Percentiles rank a stretch among this genome's conserved stretches.
These are phyloP conservation scores for Elaeidobius kamerunicus DNA, from an alignment of 2,888 invertebrate genomes.

Conservation along the genomic window DNA sequence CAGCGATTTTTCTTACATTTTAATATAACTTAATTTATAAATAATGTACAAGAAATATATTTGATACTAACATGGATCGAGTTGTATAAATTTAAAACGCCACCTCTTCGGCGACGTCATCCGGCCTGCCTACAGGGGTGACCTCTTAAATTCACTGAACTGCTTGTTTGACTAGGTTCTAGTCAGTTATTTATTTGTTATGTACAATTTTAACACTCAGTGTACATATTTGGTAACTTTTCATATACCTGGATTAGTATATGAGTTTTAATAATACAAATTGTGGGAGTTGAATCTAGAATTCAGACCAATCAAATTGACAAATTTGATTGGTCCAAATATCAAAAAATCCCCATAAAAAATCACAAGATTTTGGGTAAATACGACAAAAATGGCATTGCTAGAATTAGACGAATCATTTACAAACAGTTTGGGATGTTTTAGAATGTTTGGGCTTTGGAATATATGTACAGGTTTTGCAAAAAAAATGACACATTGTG, in stretches of 20 bases:
- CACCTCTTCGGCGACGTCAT: too few relatives aligned
- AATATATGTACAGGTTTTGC: too few relatives aligned
- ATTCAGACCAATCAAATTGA: too few relatives aligned
- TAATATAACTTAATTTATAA: conserved; percentile 21
- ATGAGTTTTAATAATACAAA: too few relatives aligned
- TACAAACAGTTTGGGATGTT: too few relatives aligned
- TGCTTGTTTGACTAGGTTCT: conserved; percentile 47
- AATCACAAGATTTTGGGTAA: conserved; percentile 49
- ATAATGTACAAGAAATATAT: conserved; percentile 26
- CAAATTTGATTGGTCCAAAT: conserved; percentile 21
- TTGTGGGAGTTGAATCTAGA: too few relatives aligned
- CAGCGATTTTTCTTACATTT: conserved; percentile 17
- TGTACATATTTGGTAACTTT: conserved; percentile 52
- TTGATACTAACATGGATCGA: too few relatives aligned
- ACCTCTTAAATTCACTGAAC: too few relatives aligned
- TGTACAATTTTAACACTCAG: conserved; percentile 46
- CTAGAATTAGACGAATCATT: conserved; percentile 36
- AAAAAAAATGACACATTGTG: too few relatives aligned
- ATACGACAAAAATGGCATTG: conserved; percentile 43
- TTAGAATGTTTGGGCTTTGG: background rate
- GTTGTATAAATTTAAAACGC: too few relatives aligned
- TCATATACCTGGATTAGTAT: conserved; percentile 41
- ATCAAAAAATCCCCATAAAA: conserved; percentile 34
- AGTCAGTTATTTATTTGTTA: conserved; percentile 45
- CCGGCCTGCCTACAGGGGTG: too few relatives aligned